Evolutionary conservation across 2,888 invertebrate species (phyloP).

Genomic region (Hydriomena furcata): DNA sequence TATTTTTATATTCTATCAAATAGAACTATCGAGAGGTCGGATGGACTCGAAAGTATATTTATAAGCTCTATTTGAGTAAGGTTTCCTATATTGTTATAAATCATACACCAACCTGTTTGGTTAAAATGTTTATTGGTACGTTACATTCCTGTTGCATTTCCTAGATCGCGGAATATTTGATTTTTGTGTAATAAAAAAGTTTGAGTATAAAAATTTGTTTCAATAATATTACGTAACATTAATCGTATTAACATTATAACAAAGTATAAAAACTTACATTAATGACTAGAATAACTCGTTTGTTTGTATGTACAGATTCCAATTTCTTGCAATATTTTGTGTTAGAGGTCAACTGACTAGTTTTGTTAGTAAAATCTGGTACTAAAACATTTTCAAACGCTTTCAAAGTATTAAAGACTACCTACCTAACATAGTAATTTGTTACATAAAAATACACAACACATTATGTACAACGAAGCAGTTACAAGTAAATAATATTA

Average conservation of each 20-base stretch:
- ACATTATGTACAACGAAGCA: conserved; percentile 37
- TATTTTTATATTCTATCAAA: conserved; percentile 19
- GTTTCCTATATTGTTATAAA: conserved; percentile 45
- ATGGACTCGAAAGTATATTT: not conserved
- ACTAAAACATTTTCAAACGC: not conserved
- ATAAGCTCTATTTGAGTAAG: conserved; percentile 23
- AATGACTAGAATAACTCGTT: conserved; percentile 76
- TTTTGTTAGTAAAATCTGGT: conserved; percentile 43
- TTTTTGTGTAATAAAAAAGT: conserved; percentile 61
- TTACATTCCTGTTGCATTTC: conserved; percentile 69
- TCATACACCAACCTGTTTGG: conserved; percentile 54
- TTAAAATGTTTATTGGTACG: conserved; percentile 71
- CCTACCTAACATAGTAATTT: not conserved
- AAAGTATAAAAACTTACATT: conserved; percentile 56
- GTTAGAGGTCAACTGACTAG: conserved; percentile 69
- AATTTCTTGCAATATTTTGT: conserved; percentile 34
- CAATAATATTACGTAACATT: conserved; percentile 34
- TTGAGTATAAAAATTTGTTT: conserved; percentile 56
- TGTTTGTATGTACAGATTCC: conserved; percentile 28
- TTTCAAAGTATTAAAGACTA: not conserved
- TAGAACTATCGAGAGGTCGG: not conserved
- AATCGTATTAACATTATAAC: conserved; percentile 52
- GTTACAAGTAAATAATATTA: conserved; percentile 35
- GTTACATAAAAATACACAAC: conserved; percentile 28
- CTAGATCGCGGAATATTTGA: conserved; percentile 49